phyloP scores from a whole-genome alignment of 2,113 vertebrate species.

The Lampris incognitus region DNA sequence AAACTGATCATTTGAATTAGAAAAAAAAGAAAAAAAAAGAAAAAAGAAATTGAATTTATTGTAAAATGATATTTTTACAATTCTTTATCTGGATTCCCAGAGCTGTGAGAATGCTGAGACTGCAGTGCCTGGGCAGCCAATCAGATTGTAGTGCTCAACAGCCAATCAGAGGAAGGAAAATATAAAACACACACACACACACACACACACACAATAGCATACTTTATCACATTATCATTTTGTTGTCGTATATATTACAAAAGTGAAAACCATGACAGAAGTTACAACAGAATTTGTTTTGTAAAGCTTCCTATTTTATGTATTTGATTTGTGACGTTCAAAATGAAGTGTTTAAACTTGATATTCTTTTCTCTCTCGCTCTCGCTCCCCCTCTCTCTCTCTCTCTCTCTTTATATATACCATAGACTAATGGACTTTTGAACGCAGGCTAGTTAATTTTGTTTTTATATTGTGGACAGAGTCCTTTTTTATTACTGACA shows the following conservation, averaged over 20 bases:
- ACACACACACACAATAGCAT: slow-evolving; percentile 22
- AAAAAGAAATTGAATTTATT: slow-evolving; percentile 17
- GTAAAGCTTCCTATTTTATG: too few species aligned
- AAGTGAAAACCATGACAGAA: too few species aligned
- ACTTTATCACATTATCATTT: slow-evolving; percentile 6
- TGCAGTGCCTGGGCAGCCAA: slow-evolving; percentile 73
- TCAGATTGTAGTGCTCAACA: slow-evolving; percentile 58
- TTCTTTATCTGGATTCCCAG: slow-evolving; percentile 52
- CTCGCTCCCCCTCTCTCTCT: too few species aligned
- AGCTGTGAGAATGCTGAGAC: slow-evolving; percentile 64
- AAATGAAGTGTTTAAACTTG: background rate
- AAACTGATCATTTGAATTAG: background rate
- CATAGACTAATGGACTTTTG: too few species aligned
- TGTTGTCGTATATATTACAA: too few species aligned
- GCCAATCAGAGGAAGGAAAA: slow-evolving; percentile 49
- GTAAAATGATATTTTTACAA: slow-evolving; percentile 35
- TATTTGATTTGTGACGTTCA: too few species aligned
- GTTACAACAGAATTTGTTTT: too few species aligned
- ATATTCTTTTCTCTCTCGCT: too few species aligned
- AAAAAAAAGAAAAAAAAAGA: background rate
- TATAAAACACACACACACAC: slow-evolving; percentile 21
- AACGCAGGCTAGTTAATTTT: too few species aligned
- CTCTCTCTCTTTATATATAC: too few species aligned
- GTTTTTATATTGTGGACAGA: too few species aligned
- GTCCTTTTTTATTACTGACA: background rate